Conservation (phyloP, 92 coral and sea anemone genomes). For the Palythoa caribaeorum region DNA sequence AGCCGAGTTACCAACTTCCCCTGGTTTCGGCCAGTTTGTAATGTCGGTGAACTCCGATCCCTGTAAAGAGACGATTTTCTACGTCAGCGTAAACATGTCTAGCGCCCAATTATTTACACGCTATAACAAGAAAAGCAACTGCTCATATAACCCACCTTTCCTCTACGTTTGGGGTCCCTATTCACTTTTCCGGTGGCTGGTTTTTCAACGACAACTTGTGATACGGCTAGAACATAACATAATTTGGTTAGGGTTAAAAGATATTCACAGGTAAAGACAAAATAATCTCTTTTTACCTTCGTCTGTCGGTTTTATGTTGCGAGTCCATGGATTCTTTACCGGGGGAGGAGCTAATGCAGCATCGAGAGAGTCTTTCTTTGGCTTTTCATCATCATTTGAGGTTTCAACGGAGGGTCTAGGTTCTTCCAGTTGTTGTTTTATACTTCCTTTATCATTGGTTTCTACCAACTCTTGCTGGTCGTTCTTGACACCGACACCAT, state of each 20-base stretch:
- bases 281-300: constrained; percentile 65
- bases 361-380: constrained; percentile 45
- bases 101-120: constrained; percentile 35
- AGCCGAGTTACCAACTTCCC: constrained; percentile 84
- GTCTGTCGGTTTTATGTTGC: constrained; percentile 74
- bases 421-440: constrained; percentile 54
- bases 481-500: constrained; percentile 59
- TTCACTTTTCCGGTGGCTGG: constrained; percentile 76
- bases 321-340: constrained; percentile 89
- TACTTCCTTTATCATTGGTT: constrained; percentile 52
- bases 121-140: constrained; percentile 17
- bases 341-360: constrained; percentile 88
- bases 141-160: constrained; percentile 69
- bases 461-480: constrained; percentile 37
- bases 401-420: constrained; percentile 58
- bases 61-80: constrained; percentile 60
- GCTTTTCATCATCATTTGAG: constrained; percentile 64
- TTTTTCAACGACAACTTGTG: constrained; percentile 70
- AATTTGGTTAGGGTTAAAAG: not conserved
- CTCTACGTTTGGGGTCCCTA: constrained; percentile 69
- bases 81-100: constrained; percentile 23
- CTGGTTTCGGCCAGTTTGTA: constrained; percentile 98
- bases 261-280: constrained; percentile 1
- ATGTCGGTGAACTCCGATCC: constrained; percentile 92
- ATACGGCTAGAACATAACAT: constrained; percentile 36